Conservation (phyloP, 2,888 invertebrate genomes). For the Amitus sp. region DNA sequence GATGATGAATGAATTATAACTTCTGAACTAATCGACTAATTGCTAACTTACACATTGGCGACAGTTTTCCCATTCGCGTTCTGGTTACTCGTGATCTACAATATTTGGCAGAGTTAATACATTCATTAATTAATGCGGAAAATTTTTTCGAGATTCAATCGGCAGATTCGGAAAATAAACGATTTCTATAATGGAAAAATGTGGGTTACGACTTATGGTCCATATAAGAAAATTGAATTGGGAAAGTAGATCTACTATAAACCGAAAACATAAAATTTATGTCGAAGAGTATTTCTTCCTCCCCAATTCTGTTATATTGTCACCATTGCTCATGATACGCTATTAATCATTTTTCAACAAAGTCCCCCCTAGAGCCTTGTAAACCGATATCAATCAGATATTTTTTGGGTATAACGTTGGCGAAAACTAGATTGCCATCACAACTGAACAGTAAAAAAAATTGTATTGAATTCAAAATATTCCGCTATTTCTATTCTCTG, state of each 20-base stretch:
- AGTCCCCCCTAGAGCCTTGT: neutral
- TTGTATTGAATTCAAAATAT: too few relatives aligned
- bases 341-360: conserved; percentile 1
- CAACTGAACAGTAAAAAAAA: too few relatives aligned
- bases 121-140: too few relatives aligned
- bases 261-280: conserved; percentile 25
- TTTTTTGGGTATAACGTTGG: neutral
- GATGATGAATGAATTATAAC: conserved; percentile 41
- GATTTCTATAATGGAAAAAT: conserved; percentile 19
- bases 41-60: conserved; percentile 29
- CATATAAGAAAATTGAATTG: conserved; percentile 19
- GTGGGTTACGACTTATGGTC: conserved; percentile 10
- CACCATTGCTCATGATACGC: conserved; percentile 9
- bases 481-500: too few relatives aligned
- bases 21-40: conserved; percentile 37
- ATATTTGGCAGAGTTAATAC: too few relatives aligned
- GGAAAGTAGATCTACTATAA: conserved; percentile 16
- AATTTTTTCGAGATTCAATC: too few relatives aligned
- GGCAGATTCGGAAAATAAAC: neutral
- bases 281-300: conserved; percentile 24
- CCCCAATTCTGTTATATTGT: conserved; percentile 24
- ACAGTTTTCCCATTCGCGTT: conserved; percentile 19
- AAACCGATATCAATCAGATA: neutral
- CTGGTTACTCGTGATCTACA: conserved; percentile 1
- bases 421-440: too few relatives aligned